Base-by-base conservation (phyloP, 2,113 vertebrate genomes). In the Phaethornis superciliosus region DNA sequence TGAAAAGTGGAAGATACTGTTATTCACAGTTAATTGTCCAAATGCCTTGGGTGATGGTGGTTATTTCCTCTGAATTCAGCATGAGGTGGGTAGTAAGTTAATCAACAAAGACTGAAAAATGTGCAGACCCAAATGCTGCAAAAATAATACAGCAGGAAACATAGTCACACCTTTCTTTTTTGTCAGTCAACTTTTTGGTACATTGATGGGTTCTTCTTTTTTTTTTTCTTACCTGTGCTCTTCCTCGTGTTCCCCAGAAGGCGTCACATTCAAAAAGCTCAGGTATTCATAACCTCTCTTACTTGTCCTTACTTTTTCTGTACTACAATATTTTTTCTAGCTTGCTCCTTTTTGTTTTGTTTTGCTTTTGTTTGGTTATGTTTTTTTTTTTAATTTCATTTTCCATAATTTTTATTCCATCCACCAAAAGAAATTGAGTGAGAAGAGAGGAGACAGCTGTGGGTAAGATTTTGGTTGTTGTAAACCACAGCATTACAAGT, bases 141-240 rank as follows among this genome's bases (percentile, higher is more conserved):
- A 68, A 67, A 78, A 55, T 75, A 40, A 44, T 64, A 68, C 44
- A 72, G 16, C 15, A 68, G 32, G n/a, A 87, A 90, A 44, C 32
- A 22, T 60, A 7, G 63, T 12, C 3, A 32, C 12, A 20, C 30
- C 3, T 44, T 91, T 84, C 32, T 9, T 71, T 77, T 76, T 69
- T 54, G 4, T 26, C 52, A 47, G 27, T 23, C 13, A 81, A 12
- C n/a, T 84, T 85, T 80, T 27, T 60, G 42, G 13, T 70, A 58
- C 14, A 6, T 23, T 60, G 27, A 27, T 6, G 0, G 4, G 27
- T 7, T 46, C 10, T 12, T 26, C 26, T 44, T 22, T 0, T 1
- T 1, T 8, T 89, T 86, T 70, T 75, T 63, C 15, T 80, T 78
- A 26, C 8, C 7, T 62, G 4, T 62, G 6, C 3, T 86, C 21